phyloP scores from a whole-genome alignment of 2,797 vertebrate genomes.

The Gadopsis bispinosus region DNA sequence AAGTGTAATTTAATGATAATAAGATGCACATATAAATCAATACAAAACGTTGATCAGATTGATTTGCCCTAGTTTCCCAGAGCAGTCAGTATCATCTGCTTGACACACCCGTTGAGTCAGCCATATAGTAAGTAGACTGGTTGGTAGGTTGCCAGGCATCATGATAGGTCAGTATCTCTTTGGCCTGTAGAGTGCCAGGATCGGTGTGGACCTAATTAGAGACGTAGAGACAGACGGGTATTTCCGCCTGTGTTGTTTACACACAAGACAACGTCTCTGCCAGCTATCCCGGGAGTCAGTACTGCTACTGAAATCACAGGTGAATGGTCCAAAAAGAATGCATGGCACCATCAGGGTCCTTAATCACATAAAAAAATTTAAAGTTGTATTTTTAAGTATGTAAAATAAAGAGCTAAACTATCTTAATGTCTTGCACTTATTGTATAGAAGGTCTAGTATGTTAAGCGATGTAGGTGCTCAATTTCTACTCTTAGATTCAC shows the following conservation, averaged over 20 bases:
- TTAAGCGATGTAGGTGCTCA: background rate
- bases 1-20: no score
- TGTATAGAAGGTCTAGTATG: background rate
- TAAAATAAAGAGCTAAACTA: background rate
- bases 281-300: background rate
- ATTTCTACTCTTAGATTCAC: background rate
- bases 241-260: conserved; percentile 31
- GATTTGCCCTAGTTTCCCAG: conserved; percentile 29
- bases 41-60: background rate
- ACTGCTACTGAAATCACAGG: background rate
- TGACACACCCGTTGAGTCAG: conserved; percentile 28
- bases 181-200: conserved; percentile 29
- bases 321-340: background rate
- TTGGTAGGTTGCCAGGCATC: conserved; percentile 24
- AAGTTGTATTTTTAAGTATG: background rate
- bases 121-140: conserved; percentile 19
- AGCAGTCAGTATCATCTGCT: conserved; percentile 19
- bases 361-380: background rate
- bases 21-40: background rate
- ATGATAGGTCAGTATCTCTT: conserved; percentile 44
- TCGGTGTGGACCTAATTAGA: conserved; percentile 31
- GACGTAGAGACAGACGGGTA: background rate
- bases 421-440: background rate
- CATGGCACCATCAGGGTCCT: background rate
- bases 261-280: conserved; percentile 26